Evolutionary conservation across 2,797 vertebrate species (phyloP), one percentile per base, ranked within the genome.

Genomic region (Urosaurus nigricauda): DNA sequence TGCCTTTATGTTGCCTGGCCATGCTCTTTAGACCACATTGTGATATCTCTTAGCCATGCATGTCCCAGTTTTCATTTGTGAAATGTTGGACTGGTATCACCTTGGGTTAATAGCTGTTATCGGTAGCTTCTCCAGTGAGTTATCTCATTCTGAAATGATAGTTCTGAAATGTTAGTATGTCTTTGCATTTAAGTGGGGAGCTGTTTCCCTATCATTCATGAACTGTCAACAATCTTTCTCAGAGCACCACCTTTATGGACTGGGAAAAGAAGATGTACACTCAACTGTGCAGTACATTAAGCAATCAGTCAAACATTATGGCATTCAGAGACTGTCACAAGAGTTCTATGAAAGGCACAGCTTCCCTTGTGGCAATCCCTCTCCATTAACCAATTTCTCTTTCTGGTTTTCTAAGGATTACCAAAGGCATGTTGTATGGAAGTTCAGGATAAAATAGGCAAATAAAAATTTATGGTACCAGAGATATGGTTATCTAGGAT

Each of bases 201-300:
- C 80, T 84, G 56, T 65, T 43, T 63, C 51, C 86, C n/a, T 19
- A 75, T 80, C 75, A 81, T 81, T 87, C 47, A 80, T 74, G 70
- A 56, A 5, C 0, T 29, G 16, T 0, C 77, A 29, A 89, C 19
- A 29, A 0, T 0, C 21, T 0, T 89, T 37, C 17, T 1, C 11
- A 12, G 63, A 80, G 53, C 21, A 26, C 0, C 0, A 0, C 0
- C 1, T 0, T 79, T 12, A 0, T 0, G 37, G 9, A 58, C 1
- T 0, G 0, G 0, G 1, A 16, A 51, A 63, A 1, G 35, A 79
- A 85, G 43, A 56, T 0, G 0, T 26, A 4, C 3, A 32, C 26
- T 12, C 68, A 16, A 88, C 68, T 0, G 1, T 6, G 1, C 8
- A 6, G 6, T 51, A 5, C 21, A 79, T 85, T 88, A 89, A 90